Conservation (phyloP, 2,113 vertebrate species). For the Ochotona princeps region DNA sequence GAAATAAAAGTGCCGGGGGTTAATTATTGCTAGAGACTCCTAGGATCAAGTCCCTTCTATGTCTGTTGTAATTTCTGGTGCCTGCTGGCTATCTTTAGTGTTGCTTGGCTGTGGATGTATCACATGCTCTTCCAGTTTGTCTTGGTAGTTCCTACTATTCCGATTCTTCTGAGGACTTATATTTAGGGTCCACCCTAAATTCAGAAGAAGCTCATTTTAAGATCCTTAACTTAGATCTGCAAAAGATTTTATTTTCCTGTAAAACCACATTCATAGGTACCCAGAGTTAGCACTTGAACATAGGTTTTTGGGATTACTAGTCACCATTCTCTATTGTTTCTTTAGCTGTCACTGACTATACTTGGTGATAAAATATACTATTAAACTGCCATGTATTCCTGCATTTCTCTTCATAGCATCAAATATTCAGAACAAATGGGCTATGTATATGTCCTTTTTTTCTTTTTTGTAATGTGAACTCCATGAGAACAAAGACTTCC, state of each 20-base stretch:
- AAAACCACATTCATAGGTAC: neutral
- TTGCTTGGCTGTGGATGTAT: neutral
- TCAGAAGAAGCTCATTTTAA: conserved; percentile 14
- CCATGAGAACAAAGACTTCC: neutral
- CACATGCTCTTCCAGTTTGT: neutral
- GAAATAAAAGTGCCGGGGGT: neutral
- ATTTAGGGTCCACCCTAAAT: neutral
- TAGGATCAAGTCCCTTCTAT: neutral
- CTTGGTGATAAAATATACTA: conserved; percentile 16
- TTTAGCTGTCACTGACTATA: neutral
- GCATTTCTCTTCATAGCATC: neutral
- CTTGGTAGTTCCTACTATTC: neutral
- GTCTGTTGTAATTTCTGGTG: neutral
- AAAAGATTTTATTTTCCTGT: neutral
- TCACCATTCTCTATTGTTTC: neutral
- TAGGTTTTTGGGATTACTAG: neutral
- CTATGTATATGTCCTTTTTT: neutral
- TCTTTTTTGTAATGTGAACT: neutral
- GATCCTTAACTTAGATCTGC: neutral
- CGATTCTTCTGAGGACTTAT: neutral
- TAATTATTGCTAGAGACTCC: neutral
- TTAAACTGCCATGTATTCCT: neutral
- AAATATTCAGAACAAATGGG: neutral
- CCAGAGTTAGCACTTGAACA: neutral
- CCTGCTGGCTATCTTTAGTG: neutral